phyloP scores from a whole-genome alignment of 2,113 vertebrate species.

The Dromiciops gliroides region DNA sequence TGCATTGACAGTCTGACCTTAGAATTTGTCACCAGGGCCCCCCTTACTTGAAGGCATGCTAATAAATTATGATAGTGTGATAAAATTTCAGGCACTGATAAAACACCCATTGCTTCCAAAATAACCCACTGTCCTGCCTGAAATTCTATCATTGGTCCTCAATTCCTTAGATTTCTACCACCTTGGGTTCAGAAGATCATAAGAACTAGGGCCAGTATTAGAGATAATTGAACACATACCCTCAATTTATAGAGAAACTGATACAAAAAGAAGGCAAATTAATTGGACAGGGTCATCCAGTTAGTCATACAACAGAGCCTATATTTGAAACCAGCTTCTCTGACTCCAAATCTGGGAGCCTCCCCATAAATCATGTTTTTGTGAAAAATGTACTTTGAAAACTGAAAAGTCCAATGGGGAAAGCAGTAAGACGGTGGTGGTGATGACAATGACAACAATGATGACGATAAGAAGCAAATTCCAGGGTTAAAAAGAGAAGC shows the following conservation, averaged over 20 bases:
- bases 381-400: background rate
- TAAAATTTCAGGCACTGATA: background rate
- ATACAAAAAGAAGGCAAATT: background rate
- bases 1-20: background rate
- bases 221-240: background rate
- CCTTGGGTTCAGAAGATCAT: background rate
- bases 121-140: background rate
- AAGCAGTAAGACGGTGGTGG: background rate
- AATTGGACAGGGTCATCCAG: background rate
- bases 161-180: background rate
- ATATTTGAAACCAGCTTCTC: background rate
- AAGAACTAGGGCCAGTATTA: background rate
- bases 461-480: background rate
- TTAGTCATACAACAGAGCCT: background rate
- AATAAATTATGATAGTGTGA: background rate
- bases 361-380: background rate
- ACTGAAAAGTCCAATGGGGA: background rate
- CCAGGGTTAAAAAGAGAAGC: background rate
- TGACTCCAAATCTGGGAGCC: background rate
- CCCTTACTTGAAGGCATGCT: background rate
- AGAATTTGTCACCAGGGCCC: background rate
- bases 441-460: background rate
- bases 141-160: background rate
- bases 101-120: background rate
- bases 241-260: background rate